Base-by-base conservation (phyloP, 2,888 invertebrate genomes). In the Ptychoptera albimana region DNA sequence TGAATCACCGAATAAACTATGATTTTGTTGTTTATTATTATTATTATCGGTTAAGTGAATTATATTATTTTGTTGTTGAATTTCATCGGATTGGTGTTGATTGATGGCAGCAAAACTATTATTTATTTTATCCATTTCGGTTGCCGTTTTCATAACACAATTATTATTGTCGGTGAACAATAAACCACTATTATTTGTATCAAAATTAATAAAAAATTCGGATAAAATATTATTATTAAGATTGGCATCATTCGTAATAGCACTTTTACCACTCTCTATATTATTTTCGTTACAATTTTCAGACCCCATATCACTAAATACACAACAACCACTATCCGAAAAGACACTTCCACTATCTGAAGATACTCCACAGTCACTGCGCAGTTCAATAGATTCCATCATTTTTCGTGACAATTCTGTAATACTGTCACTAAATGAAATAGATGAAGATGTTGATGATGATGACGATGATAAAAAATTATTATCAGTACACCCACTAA, bases 321-420 rank as follows among this genome's bases (percentile, higher is more conserved):
- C 51, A 47, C 48, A 46, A 23, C 48, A 38, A 7, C 49, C 51
- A 47, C 52, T 53, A 48, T 58, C 57, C 43, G 57, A 57, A 44
- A 60, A 57, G 45, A 55, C 55, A 48, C 52, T 53, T 13, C 48
- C 46, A 42, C 44, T 50, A 45, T 53, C 52, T 39, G 54, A 52
- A 23, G 47, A 46, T 42, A 42, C 44, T 42, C 39, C 34, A 36
- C 42, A 34, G 34, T 45, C 42, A 42, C 41, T 39, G 5, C 47
- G 44, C 31, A 51, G 44, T 45, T 59, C 60, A 40, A 65, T 61
- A n/a, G 64, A 62, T 54, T 64, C 64, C 54, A 64, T 63, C 39
- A 64, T 54, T 54, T 63, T 64, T 46, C 61, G 61, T 23, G 65
- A 65, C 50, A 64, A 64, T 55, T 64, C 64, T 49, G 63, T 65